Base-by-base conservation (phyloP, 2,888 invertebrate species). In the Tipula lateralis region DNA sequence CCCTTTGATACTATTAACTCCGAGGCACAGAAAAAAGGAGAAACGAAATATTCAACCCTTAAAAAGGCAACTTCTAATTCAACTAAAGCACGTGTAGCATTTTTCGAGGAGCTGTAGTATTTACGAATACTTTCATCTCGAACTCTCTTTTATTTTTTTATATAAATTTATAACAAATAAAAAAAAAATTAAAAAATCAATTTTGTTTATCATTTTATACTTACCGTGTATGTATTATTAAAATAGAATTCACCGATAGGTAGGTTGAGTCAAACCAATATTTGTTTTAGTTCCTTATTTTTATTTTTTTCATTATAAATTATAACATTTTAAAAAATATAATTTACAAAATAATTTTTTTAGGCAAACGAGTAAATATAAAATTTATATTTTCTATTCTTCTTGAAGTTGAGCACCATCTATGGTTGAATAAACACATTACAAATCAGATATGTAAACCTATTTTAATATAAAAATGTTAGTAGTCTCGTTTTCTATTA, bases 21-120 rank as follows among this genome's bases (percentile, higher is more conserved):
- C 87, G 96, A 97, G 87, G 97, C 97, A 91, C 93, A 97, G 4
- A 92, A 94, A 85, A 92, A 95, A 81, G 99, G 99, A 29, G 98
- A 98, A 90, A 97, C 94, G 87, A 99, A 99, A 91, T 99, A 99
- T 92, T 97, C 97, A 86, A 99, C 99, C 66, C 92, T 99, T 85
- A 93, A 96, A 89, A 96, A 96, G 91, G 95, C 98, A 86, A 96
- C 96, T 89, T 96, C 97, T 84, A 98, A 98, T 84, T 96, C 98
- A 85, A 96, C 98, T 1, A 96, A 96, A 91, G 96, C 97, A 24
- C 92, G 99, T 85, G 97, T 99, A 84, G 97, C 98, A 84, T 97
- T 98, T 92, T 99, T 98, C 89, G 98, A 99, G 90, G 98, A 98
- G 88, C 93, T 99, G 87, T 98, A 92, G 90, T 82, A 30, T 66